Evolutionary conservation across 2,797 vertebrate genomes (phyloP), one percentile per base, ranked within the genome.

Genomic region (Falco cherrug): DNA sequence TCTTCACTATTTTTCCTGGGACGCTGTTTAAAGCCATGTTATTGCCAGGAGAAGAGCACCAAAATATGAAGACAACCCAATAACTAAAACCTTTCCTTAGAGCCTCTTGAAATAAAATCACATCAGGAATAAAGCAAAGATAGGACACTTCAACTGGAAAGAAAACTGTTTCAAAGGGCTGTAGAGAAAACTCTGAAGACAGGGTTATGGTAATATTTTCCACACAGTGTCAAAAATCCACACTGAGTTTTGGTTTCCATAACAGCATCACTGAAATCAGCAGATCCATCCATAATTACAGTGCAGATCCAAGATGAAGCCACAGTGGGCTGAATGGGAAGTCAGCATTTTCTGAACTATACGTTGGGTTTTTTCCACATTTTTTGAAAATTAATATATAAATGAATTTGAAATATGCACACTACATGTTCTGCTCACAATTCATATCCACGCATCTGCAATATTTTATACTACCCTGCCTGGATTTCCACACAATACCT

Each of bases 401-500:
- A 51, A 48, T 28, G 0, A 9, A 51, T 31, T 53, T 80, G 10
- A 70, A 77, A 45, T 10, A 7, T 2, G 4, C 31, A 10, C 29
- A 39, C 8, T 64, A 6, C 15, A 26, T 7, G 1, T 71, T 86
- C 31, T 84, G 12, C 11, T 73, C 20, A 41, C 2, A 4, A 45
- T 26, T 64, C 11, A 35, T 63, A 33, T 41, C 53, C 48, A 43
- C 6, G 13, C 8, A 89, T 11, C 24, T 64, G 7, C 21, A 43
- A 6, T 51, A 45, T 53, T 56, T 63, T 16, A 12, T 12, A 20
- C 60, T n/a, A 33, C 20, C 13, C 19, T 74, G 35, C 19, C 37
- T 54, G 33, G 3, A 41, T 26, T 89, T 50, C 35, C 3, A 1
- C 28, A 37, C 5, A 48, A 18, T 15, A 26, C 0, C 0, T 19